Percentiles rank a stretch among this genome's conserved stretches.
These are phyloP conservation scores for Micronisus gabar DNA, from an alignment of 2,113 vertebrate species.

Conservation along the genomic window DNA sequence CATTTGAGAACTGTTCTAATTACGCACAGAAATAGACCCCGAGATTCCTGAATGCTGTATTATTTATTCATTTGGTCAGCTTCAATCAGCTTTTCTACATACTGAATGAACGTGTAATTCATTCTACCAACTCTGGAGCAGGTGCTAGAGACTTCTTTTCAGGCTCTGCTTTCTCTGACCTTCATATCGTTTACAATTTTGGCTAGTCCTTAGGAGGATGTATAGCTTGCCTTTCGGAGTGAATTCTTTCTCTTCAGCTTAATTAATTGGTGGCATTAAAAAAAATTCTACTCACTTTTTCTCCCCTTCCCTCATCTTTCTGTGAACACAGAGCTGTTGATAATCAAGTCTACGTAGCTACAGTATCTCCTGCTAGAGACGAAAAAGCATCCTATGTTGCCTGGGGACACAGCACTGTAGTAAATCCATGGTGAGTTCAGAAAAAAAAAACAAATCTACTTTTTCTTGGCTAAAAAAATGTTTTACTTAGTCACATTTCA, in stretches of 20 bases:
- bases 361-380: constrained; percentile 89
- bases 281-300: background rate
- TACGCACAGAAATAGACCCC: background rate
- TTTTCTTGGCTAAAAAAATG: background rate
- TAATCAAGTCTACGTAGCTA: constrained; percentile 91
- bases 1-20: background rate
- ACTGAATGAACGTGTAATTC: background rate
- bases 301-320: background rate
- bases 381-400: constrained; percentile 87
- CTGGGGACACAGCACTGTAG: constrained; percentile 94
- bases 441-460: background rate
- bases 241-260: background rate
- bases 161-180: background rate
- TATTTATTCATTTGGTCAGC: background rate
- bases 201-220: background rate
- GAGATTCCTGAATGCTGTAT: background rate
- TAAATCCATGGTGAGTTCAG: constrained; percentile 89
- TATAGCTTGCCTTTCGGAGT: background rate
- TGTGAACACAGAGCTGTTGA: constrained; percentile 83
- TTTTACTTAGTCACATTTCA: background rate
- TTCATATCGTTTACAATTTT: background rate
- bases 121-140: background rate
- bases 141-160: background rate
- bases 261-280: background rate
- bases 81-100: background rate